Base-by-base conservation (phyloP, 2,888 invertebrate genomes). In the Dryomyza anilis region DNA sequence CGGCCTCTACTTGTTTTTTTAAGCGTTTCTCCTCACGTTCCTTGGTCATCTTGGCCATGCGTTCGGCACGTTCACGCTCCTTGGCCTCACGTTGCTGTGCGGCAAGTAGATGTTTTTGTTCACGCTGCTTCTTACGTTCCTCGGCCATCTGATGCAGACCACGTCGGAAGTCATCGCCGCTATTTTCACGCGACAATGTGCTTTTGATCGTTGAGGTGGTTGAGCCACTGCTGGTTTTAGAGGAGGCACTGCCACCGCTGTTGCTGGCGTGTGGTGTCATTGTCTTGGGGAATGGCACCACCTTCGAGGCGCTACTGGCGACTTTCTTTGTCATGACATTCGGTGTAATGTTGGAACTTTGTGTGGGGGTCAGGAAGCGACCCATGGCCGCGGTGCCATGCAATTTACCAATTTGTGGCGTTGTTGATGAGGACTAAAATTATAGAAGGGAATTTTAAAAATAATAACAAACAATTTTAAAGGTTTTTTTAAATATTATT, bases 21-120 rank as follows among this genome's bases (percentile, higher is more conserved):
- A 77, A 59, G 3, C 78, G 77, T 56, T 82, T 82, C 63, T 83
- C 83, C 43, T 82, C 83, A 1, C 82, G 80, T 64, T 83, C 83
- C 64, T 79, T 78, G 25, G 78, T 74, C 21, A 78, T 29, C 60
- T 79, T 82, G 33, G 80, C 76, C 53, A 80, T 70, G 2, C 81
- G 78, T 53, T 83, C 83, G 5, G 78, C 75, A 3, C 81, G 78
- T 62, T 83, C 82, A 3, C 78, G 79, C 48, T 84, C 84, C 64
- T 79, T 81, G 3, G 80, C 79, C 64, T 84, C 84, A 0, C 84
- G 81, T 27, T 70, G 70, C 59, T 76, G 76, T 3, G 82, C 80
- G 0, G 80, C 84, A 48, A 78, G 75, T 52, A 76, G 71, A 68
- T 83, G 81, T 60, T 84, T 84, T 36, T 77, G 79, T 57, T 84